Evolutionary conservation across 35 echinoderm and acorn worm genomes (phyloP), one percentile per base, ranked within the genome.

Genomic region (Ptychodera flava): DNA sequence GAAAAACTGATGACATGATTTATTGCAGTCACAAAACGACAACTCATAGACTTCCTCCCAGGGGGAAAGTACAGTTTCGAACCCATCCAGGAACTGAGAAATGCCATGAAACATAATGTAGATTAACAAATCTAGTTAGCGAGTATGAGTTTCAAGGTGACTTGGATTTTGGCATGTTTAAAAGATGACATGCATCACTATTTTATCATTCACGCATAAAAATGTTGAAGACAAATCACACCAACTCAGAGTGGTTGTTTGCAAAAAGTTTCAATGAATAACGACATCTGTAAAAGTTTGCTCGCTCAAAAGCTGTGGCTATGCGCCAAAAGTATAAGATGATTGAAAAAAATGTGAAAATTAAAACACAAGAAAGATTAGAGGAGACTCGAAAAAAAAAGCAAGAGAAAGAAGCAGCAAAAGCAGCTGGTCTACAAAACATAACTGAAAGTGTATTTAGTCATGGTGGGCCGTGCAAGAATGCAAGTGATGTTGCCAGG

Each of bases 101-200:
- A 38, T 75, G 28, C 36, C 31, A 91, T 91, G 85, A 87, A 79
- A 31, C 36, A 77, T 31, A n/a, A n/a, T 87, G 79, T 64, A 87
- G 87, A 78, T 31, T 91, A 0, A 91, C 90, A 35, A 83, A 91
- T 37, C 85, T 91, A 33, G 85, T 91, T 1, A 87, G 84, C 16
- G 90, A 87, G 38, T 91, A 77, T 33, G 37, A 86, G 35, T 91
- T 86, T 86, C n/a, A n/a, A n/a, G 89, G 89, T 16, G 84, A 91
- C 27, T 80, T 91, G 15, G 89, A 91, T 80, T 86, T 86, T 34
- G 85, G 89, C 64, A 83, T 86, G 32, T 91, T 86, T 33, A 36
- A 79, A 29, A 29, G 89, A 6, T 53, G 79, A 31, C 84, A 86
- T 82, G 89, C 78, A 0, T 89, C 84, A 28, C 16, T 78, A 82